Evolutionary conservation across 2,113 vertebrate species (phyloP), one percentile per base, ranked within the genome.

Genomic region (Callospermophilus lateralis): DNA sequence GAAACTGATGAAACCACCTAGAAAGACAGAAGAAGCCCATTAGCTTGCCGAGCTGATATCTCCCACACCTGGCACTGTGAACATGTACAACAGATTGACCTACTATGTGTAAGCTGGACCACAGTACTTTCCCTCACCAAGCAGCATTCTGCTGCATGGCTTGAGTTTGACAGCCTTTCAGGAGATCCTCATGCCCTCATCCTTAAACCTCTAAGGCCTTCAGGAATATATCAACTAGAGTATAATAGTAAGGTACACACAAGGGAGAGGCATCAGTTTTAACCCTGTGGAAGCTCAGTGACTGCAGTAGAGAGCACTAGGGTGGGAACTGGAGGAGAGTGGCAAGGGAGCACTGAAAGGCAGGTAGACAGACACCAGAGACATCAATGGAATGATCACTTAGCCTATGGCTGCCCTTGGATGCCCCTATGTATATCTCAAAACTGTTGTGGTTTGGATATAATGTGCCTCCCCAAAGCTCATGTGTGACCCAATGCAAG

Each of bases 1-100:
- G 97, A 99, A 99, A 98, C 99, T 99, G 99, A 99, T 99, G 98
- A 99, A 99, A 1, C 99, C 99, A 84, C 99, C 99, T 99, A 97
- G 37, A 96, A 97, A 96, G 90, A 98, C 53, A 98, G 68, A 95
- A 92, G 0, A 58, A 95, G 26, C 24, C 32, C 30, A 39, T 98
- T 90, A 97, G 97, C 37, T 24, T 17, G 39, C 73, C 34, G 65
- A 73, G 28, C 39, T 1, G 6, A 1, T 8, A 16, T 6, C 32
- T 45, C 28, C 13, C 63, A 68, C 3, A 37, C 61, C 24, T 0
- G 9, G 32, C 3, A 53, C 5, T n/a, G 0, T 17, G 58, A 26
- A 3, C 0, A 0, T 4, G 1, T 3, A 6, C 16, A 9, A 12
- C 28, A 37, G 63, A 45, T 28, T 51, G 51, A 32, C 9, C 81